phyloP scores from a whole-genome alignment of 1,140 invertebrate species.

The Euura lappo region DNA sequence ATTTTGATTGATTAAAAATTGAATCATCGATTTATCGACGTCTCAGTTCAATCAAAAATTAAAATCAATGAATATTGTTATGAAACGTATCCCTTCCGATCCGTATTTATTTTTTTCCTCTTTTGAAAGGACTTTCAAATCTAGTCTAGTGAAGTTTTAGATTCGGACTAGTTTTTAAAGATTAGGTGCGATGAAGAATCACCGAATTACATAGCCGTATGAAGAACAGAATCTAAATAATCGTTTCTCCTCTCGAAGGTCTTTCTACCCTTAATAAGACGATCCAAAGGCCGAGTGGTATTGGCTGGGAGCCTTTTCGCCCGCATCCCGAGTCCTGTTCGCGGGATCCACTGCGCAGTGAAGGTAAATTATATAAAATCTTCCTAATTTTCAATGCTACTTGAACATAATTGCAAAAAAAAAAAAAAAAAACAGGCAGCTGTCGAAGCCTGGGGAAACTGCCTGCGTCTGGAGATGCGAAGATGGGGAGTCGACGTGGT shows the following conservation, averaged over 20 bases:
- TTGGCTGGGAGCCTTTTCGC: conserved; percentile 73
- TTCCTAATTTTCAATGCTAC: background rate
- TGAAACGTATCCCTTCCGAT: too few species aligned
- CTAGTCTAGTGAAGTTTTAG: too few species aligned
- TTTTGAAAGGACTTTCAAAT: too few species aligned
- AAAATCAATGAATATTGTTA: too few species aligned
- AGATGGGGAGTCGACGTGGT: conserved; percentile 75
- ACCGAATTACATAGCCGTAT: too few species aligned
- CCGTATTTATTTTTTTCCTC: too few species aligned
- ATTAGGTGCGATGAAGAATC: too few species aligned
- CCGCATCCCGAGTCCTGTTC: conserved; percentile 75
- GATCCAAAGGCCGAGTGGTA: conserved; percentile 74
- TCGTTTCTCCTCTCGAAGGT: conserved; percentile 53
- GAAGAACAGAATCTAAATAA: too few species aligned
- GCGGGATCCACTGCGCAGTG: conserved; percentile 80
- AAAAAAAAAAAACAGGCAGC: conserved; percentile 65
- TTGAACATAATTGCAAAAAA: conserved; percentile 6
- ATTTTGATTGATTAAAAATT: too few species aligned
- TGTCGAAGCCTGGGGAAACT: conserved; percentile 80
- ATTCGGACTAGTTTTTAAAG: too few species aligned
- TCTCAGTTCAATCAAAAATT: too few species aligned
- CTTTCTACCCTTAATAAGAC: conserved; percentile 79
- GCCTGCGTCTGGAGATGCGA: conserved; percentile 81
- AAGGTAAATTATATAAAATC: conserved; percentile 50
- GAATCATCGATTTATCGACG: too few species aligned